Evolutionary conservation across 1,140 invertebrate genomes (phyloP), one percentile per base, ranked within the genome.

Genomic region (Atta cephalotes): DNA sequence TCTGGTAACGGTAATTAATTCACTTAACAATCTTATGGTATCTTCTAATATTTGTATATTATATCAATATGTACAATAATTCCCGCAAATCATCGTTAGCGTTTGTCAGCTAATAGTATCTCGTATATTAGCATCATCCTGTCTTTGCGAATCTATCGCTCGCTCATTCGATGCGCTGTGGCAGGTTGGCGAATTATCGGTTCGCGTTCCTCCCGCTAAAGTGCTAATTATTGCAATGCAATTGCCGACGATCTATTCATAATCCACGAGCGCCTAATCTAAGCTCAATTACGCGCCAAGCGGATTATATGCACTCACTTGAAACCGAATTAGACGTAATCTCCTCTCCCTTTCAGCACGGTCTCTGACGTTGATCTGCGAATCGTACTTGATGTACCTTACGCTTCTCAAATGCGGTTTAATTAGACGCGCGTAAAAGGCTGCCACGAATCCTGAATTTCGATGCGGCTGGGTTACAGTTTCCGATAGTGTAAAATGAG

Each of bases 201-300:
- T 56, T 84, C 80, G 25, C 80, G 25, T 74, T 9, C 49, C 80
- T 49, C 53, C 5, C 21, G 7, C 68, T 82, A 82, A 74, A 82
- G 60, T 58, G 70, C 80, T 84, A 84, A 84, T 84, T 84, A 84
- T 76, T 70, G 56, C 80, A 51, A 74, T n/a, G 56, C 70, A 62
- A 84, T 84, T 84, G 80, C 80, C 39, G 28, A 74, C 70, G 66
- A 88, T 76, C 88, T 91, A 91, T 91, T 89, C 89, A 91, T 91
- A 91, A 91, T 81, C 63, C 31, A 49, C 77, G 45, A 56, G 58
- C 72, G 31, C 68, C 77, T 82, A 87, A 82, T 79, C 77, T 88
- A 58, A 85, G 86, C 62, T 87, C 87, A 74, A 87, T 88, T 89
- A 89, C 49, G 87, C 72, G 62, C 70, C 70, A 81, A 65, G 66